Percentiles rank a stretch among this genome's conserved stretches.
Conservation (phyloP, 2,113 vertebrate genomes). For the Microtus richardsoni region DNA sequence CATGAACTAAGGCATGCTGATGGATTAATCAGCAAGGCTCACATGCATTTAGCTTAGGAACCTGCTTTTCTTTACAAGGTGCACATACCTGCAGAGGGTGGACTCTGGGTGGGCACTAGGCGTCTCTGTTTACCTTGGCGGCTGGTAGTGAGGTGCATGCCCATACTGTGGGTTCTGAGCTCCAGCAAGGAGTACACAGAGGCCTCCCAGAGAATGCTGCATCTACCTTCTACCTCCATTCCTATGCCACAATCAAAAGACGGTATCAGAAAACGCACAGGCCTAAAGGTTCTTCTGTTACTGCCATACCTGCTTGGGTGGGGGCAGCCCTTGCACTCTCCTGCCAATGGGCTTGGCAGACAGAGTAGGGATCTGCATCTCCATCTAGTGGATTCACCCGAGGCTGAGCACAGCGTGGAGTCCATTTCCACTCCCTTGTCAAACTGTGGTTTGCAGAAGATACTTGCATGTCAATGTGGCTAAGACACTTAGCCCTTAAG, state of each 20-base stretch:
- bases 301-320: neutral
- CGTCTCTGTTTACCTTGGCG: neutral
- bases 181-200: neutral
- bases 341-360: neutral
- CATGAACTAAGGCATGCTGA: neutral
- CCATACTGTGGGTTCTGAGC: accelerated
- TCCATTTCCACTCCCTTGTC: neutral
- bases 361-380: neutral
- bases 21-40: neutral
- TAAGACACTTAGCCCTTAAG: neutral
- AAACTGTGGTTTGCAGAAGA: neutral
- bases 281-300: neutral
- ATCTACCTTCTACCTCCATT: neutral
- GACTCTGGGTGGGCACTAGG: neutral
- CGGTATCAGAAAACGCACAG: neutral
- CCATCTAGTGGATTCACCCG: neutral
- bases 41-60: neutral
- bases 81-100: neutral
- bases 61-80: neutral
- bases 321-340: neutral
- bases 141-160: no score
- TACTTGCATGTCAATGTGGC: neutral
- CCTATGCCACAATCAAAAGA: neutral
- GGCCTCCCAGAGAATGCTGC: neutral
- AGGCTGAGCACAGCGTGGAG: neutral